Base-by-base conservation (phyloP, 1,140 invertebrate genomes). In the Acyrthosiphon pisum region DNA sequence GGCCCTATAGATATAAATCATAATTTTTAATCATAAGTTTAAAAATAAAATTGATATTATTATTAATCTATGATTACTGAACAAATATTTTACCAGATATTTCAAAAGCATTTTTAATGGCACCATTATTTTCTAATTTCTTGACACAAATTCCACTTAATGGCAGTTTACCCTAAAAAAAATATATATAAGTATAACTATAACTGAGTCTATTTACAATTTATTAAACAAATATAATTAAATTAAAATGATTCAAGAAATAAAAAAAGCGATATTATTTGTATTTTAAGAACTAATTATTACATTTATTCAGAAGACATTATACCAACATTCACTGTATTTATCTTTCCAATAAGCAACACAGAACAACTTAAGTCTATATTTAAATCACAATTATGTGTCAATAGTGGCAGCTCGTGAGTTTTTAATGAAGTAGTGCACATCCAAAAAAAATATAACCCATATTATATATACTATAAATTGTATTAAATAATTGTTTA, bases 91-190 rank as follows among this genome's bases (percentile, higher is more conserved):
- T 95, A 97, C 97, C 97, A 95, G 96, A 97, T 94, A 99, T 98
- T 96, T 99, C 98, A 96, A 99, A 99, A 94, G 98, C 97, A 96
- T 98, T 97, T 95, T 98, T 98, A 94, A 96, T 96, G 56, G 96
- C 96, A 90, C 98, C 98, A 11, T 96, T 96, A 94, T 98, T 97
- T 94, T 98, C 98, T 94, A 98, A 95, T 94, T 97, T 96, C 94
- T 96, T 97, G 1, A 98, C 97, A 91, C 96, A 96, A 94, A 99
- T 97, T 93, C 98, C 98, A 94, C 98, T 98, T 44, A 99, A 95
- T 44, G 98, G 98, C 89, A 99, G 96, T 96, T 98, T 98, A 41
- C 98, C 98, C 98, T 99, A 94, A 91, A 96, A 96, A 26, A 90
- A 4, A 90, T 6, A 93, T 1, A 60, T 23, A 86, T 26, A 35